A percentile compares a stretch with the other conserved stretches of the same genome.
These are phyloP conservation scores for Lepidocyrtoides sp. DNA, from an alignment of 2,888 invertebrate genomes.

Conservation along the genomic window DNA sequence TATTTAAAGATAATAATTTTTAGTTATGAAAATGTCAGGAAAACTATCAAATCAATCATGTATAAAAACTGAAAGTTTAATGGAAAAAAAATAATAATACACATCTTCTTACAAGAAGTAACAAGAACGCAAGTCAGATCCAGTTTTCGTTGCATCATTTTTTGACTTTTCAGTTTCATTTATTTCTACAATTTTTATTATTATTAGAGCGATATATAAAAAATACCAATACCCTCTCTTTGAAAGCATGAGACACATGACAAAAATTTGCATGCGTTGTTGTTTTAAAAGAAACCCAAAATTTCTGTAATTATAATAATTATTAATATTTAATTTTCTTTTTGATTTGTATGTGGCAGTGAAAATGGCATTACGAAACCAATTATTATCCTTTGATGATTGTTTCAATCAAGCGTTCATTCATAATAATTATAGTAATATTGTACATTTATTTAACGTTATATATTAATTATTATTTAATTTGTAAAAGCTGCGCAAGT, in stretches of 20 bases:
- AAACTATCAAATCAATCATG: slow-evolving; percentile 42
- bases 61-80: slow-evolving; percentile 44
- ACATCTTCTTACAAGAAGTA: slow-evolving; percentile 29
- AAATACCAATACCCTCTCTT: slow-evolving; percentile 14
- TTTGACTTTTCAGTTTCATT: slow-evolving; percentile 48
- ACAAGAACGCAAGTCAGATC: slow-evolving; percentile 41
- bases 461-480: slow-evolving; percentile 41
- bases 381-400: slow-evolving; percentile 46
- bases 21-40: not conserved
- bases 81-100: not conserved
- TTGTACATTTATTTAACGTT: slow-evolving; percentile 40
- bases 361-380: slow-evolving; percentile 36
- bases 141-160: slow-evolving; percentile 56
- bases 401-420: slow-evolving; percentile 15
- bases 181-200: not conserved
- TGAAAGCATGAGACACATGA: slow-evolving; percentile 21
- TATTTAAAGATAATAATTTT: slow-evolving; percentile 17
- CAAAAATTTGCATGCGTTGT: not conserved
- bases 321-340: not conserved
- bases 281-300: not conserved
- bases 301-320: slow-evolving; percentile 13
- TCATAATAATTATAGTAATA: not conserved
- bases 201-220: not conserved
- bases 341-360: slow-evolving; percentile 48
- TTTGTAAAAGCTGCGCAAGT: slow-evolving; percentile 54